A percentile compares a stretch with the other conserved stretches of the same genome.
Conservation (phyloP, 2,113 vertebrate genomes). For the Oenanthe oenanthe region DNA sequence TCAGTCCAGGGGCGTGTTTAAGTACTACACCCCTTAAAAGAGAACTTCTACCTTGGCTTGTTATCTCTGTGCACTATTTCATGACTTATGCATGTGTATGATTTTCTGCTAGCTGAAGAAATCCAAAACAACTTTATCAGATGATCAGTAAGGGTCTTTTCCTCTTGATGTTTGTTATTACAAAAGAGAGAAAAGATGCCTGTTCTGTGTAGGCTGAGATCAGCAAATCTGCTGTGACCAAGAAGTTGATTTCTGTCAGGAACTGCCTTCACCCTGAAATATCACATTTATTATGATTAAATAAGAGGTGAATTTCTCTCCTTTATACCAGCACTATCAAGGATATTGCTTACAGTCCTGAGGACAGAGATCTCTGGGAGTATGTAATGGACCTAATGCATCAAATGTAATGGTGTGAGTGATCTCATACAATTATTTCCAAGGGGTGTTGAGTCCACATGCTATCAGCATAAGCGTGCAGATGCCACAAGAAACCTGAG, state of each 20-base stretch:
- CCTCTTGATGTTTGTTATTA: neutral
- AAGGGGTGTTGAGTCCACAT: constrained; percentile 38
- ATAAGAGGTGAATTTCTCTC: constrained; percentile 40
- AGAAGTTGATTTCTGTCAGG: constrained; percentile 5
- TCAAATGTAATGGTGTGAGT: constrained; percentile 46
- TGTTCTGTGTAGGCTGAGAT: neutral
- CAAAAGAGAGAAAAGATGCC: neutral
- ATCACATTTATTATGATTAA: constrained; percentile 42
- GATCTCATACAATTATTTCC: constrained; percentile 58
- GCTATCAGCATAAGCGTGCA: constrained; percentile 22
- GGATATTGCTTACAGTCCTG: neutral
- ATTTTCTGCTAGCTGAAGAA: neutral
- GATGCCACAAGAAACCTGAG: constrained; percentile 51
- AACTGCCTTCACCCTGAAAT: constrained; percentile 41
- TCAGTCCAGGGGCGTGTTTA: neutral
- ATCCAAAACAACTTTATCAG: neutral
- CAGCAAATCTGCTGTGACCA: constrained; percentile 9
- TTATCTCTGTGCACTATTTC: neutral
- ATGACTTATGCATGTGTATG: neutral
- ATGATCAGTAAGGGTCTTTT: neutral
- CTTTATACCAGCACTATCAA: constrained; percentile 5
- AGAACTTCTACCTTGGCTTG: neutral
- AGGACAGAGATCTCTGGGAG: constrained; percentile 33
- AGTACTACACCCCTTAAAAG: neutral
- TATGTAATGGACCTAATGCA: constrained; percentile 53